Conservation (phyloP, 2,797 vertebrate species). For the Urocyon cinereoargenteus region DNA sequence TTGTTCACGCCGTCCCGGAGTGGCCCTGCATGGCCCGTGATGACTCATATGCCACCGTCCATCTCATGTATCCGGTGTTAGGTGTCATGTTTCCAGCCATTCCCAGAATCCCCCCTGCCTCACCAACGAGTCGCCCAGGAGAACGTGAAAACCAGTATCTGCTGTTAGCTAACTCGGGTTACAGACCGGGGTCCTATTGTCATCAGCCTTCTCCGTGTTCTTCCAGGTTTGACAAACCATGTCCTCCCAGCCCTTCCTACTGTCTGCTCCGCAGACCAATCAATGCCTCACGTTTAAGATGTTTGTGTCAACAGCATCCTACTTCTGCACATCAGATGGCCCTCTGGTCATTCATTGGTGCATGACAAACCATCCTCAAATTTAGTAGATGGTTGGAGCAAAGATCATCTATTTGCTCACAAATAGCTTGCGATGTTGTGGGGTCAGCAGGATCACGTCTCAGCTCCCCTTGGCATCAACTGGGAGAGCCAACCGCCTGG, state of each 20-base stretch:
- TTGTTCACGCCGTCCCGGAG: neutral
- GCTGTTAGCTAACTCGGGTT: neutral
- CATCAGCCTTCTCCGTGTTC: neutral
- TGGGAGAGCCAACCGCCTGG: neutral
- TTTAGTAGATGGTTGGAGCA: neutral
- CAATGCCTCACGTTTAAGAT: accelerated
- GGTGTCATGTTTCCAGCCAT: neutral
- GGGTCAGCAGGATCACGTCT: neutral
- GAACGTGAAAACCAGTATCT: neutral
- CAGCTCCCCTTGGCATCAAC: neutral
- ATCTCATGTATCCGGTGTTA: too few relatives aligned
- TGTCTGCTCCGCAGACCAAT: neutral
- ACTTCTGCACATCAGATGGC: neutral
- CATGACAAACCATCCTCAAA: neutral
- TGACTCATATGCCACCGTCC: neutral
- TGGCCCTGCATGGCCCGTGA: neutral
- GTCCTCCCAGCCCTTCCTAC: neutral
- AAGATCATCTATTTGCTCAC: neutral
- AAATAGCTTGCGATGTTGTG: neutral
- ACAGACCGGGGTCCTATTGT: neutral
- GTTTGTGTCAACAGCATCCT: neutral
- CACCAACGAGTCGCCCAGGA: neutral
- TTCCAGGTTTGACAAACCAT: neutral
- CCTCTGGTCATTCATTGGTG: neutral
- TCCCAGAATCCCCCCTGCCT: neutral